Percentiles rank a stretch among this genome's conserved stretches.
These are phyloP conservation scores for Dasypus novemcinctus DNA, from an alignment of 2,113 vertebrate species.

Conservation along the genomic window DNA sequence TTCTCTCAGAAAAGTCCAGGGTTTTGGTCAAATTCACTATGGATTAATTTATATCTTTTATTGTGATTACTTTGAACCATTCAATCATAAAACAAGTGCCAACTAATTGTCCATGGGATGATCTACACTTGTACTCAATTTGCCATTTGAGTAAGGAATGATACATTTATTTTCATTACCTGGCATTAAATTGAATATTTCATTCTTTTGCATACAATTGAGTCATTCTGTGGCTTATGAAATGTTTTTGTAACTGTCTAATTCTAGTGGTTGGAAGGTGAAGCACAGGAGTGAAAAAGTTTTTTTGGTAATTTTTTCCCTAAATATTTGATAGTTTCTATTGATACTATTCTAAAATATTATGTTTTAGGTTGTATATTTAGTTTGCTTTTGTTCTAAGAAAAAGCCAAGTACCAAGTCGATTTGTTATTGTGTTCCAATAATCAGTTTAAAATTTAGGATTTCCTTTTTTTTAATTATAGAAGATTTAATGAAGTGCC, in stretches of 20 bases:
- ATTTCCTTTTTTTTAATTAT: background rate
- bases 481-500: slow-evolving; percentile 55
- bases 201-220: slow-evolving; percentile 64
- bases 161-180: slow-evolving; percentile 63
- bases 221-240: slow-evolving; percentile 56
- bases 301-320: background rate
- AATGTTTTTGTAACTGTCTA: slow-evolving; percentile 57
- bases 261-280: slow-evolving; percentile 62
- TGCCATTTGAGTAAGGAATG: slow-evolving; percentile 58
- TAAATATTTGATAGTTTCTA: slow-evolving; percentile 53
- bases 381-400: slow-evolving; percentile 59
- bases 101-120: slow-evolving; percentile 58
- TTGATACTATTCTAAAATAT: slow-evolving; percentile 52
- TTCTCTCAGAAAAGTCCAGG: slow-evolving; percentile 54
- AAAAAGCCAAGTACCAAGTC: slow-evolving; percentile 69
- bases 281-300: slow-evolving; percentile 68
- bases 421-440: slow-evolving; percentile 52
- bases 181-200: slow-evolving; percentile 53
- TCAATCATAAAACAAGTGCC: slow-evolving; percentile 70
- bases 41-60: slow-evolving; percentile 49
- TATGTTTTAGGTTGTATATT: slow-evolving; percentile 56
- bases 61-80: slow-evolving; percentile 53
- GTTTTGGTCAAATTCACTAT: slow-evolving; percentile 50
- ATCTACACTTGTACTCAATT: slow-evolving; percentile 49
- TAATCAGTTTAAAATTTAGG: slow-evolving; percentile 66